These are phyloP conservation scores for Scolopax bukidnonensis DNA, from an alignment of 2,797 vertebrate genomes.

Conservation along the genomic window DNA sequence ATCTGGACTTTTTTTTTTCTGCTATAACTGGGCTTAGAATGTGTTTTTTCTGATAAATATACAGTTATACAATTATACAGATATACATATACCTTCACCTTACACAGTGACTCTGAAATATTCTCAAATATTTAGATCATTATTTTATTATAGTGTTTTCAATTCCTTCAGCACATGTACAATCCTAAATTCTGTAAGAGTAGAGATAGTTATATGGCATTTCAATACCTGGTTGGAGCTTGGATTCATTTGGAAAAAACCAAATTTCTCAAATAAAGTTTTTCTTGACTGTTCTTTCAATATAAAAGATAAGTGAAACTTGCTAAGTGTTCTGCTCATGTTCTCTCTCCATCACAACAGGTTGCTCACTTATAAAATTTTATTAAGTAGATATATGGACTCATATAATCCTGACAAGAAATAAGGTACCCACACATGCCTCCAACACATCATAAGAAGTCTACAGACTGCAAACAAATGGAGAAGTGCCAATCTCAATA, in stretches of 20 bases:
- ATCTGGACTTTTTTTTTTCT: neutral
- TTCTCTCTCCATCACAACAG: neutral
- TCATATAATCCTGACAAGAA: neutral
- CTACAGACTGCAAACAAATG: neutral
- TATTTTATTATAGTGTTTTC: neutral
- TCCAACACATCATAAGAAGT: neutral
- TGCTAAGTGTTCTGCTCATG: neutral
- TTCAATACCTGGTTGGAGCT: neutral
- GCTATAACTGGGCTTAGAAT: neutral
- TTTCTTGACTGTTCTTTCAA: neutral
- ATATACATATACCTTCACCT: neutral
- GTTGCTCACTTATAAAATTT: neutral
- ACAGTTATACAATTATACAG: neutral
- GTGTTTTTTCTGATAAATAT: neutral
- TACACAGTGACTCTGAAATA: neutral
- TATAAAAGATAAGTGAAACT: neutral
- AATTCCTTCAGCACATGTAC: neutral
- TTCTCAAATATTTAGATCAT: neutral
- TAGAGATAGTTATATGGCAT: neutral
- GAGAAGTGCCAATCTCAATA: neutral
- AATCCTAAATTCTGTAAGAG: neutral
- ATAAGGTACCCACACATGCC: neutral
- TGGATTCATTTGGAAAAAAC: neutral
- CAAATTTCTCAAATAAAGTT: neutral
- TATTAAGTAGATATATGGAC: neutral